Conservation (phyloP, 1,140 invertebrate species). For the Heliothis subflexa region DNA sequence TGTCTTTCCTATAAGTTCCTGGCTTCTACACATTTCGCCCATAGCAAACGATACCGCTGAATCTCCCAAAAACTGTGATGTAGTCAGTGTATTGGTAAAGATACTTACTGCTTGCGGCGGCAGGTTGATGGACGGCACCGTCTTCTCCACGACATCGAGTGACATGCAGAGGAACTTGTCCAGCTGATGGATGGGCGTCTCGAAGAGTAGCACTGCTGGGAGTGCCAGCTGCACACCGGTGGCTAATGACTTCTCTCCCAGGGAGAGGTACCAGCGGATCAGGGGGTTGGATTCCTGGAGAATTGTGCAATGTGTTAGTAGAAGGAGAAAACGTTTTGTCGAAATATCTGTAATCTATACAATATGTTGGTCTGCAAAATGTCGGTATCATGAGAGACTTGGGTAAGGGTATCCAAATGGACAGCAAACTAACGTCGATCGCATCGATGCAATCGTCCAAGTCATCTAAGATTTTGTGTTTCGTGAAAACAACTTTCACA, state of each 20-base stretch:
- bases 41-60: too few species aligned
- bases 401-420: too few species aligned
- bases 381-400: too few species aligned
- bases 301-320: not conserved
- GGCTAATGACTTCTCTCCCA: conserved; percentile 90
- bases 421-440: too few species aligned
- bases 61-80: too few species aligned
- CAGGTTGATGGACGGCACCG: conserved; percentile 91
- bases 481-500: too few species aligned
- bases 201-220: conserved; percentile 89
- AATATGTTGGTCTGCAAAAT: too few species aligned
- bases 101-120: conserved; percentile 91
- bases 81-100: not conserved
- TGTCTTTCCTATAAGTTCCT: too few species aligned
- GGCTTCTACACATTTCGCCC: too few species aligned
- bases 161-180: conserved; percentile 92
- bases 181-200: conserved; percentile 90
- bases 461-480: too few species aligned
- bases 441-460: too few species aligned
- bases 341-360: not conserved
- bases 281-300: conserved; percentile 89
- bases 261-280: conserved; percentile 90
- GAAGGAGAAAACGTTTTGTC: not conserved
- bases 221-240: conserved; percentile 89
- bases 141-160: conserved; percentile 91